A percentile compares a stretch with the other conserved stretches of the same genome.
These are phyloP conservation scores for Esox masquinongy DNA, from an alignment of 2,797 vertebrate species.

Conservation along the genomic window DNA sequence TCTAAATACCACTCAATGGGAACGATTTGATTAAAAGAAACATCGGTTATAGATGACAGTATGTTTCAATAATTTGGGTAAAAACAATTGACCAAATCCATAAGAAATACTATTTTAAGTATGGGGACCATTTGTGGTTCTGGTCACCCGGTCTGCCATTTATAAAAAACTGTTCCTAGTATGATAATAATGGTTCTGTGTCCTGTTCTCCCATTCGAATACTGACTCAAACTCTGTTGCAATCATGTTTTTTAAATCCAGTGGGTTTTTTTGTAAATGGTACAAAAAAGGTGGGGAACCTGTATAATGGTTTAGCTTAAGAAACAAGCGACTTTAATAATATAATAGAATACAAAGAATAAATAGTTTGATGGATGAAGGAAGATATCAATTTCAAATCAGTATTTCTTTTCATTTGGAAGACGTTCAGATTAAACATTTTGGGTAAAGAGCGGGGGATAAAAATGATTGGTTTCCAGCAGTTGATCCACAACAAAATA, in stretches of 20 bases:
- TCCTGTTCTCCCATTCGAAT: neutral
- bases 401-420: neutral
- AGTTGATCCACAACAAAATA: neutral
- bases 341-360: slow-evolving; percentile 22
- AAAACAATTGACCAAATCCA: slow-evolving; percentile 3
- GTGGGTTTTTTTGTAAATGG: neutral
- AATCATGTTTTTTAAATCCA: neutral
- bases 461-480: slow-evolving; percentile 4
- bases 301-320: slow-evolving; percentile 32
- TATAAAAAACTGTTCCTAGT: neutral
- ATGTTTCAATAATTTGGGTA: slow-evolving; percentile 17
- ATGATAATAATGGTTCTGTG: neutral
- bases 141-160: neutral
- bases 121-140: neutral
- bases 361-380: slow-evolving; percentile 47
- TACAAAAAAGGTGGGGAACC: neutral
- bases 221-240: neutral
- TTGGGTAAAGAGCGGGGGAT: neutral
- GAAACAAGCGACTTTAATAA: slow-evolving; percentile 16
- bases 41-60: neutral
- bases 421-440: neutral
- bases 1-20: neutral
- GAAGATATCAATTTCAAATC: neutral
- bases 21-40: neutral
- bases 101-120: neutral